These are phyloP conservation scores for Clytia hemisphaerica DNA, from an alignment of 30 jellyfish, hydroid and myxozoan genomes.

Conservation along the genomic window DNA sequence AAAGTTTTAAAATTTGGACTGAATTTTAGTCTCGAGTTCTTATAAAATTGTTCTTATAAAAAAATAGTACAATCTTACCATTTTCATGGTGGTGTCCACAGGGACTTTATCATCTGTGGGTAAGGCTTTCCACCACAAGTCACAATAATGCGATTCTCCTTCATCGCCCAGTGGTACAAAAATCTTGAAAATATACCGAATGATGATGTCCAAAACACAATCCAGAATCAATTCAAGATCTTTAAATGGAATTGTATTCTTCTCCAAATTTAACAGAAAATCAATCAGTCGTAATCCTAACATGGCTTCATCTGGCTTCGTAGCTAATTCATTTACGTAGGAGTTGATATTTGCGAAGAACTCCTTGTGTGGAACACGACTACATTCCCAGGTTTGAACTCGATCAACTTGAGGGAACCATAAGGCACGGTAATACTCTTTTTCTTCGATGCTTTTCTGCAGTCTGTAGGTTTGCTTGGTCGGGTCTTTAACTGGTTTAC, in stretches of 20 bases:
- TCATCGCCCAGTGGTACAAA: neutral
- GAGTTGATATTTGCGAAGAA: neutral
- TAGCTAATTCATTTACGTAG: neutral
- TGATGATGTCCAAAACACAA: neutral
- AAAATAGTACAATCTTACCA: too few relatives aligned
- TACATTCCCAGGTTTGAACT: neutral
- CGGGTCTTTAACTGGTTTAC: too few relatives aligned
- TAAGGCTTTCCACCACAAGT: neutral
- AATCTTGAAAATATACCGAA: too few relatives aligned
- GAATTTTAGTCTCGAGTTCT: too few relatives aligned
- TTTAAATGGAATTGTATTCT: neutral
- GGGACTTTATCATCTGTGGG: constrained; percentile 10
- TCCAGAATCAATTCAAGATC: neutral
- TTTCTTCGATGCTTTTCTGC: neutral
- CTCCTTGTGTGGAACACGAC: neutral
- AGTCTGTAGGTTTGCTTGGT: too few relatives aligned
- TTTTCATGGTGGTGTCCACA: neutral
- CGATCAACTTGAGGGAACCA: constrained; percentile 13
- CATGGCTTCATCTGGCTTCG: neutral
- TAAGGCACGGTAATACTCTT: constrained; percentile 7
- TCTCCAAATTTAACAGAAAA: neutral
- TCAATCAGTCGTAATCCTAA: neutral
- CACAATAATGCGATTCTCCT: neutral
- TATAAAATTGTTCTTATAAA: too few relatives aligned
- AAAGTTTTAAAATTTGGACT: too few relatives aligned